phyloP scores from a whole-genome alignment of 2,113 vertebrate species.

The Chaetura pelagica region DNA sequence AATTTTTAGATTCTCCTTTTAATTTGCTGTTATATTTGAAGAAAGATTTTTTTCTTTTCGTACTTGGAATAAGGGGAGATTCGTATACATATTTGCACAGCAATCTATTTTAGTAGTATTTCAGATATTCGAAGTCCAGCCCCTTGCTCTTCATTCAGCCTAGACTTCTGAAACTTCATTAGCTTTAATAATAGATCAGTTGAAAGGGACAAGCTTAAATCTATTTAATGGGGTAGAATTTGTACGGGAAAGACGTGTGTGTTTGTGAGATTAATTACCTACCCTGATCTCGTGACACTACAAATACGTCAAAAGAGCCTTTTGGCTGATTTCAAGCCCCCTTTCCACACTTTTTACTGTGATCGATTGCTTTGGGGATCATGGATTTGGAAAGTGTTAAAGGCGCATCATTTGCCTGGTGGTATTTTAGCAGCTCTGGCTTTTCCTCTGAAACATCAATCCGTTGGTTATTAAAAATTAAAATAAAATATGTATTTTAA shows the following conservation, averaged over 20 bases:
- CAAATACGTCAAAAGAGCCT: slow-evolving; percentile 38
- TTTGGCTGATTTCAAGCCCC: slow-evolving; percentile 1
- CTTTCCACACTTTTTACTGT: slow-evolving; percentile 6
- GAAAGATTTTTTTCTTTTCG: not conserved
- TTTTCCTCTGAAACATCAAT: not conserved
- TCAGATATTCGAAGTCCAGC: not conserved
- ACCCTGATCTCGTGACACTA: slow-evolving; percentile 32
- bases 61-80: not conserved
- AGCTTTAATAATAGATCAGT: slow-evolving; percentile 63
- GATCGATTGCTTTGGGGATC: not conserved
- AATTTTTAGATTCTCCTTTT: not conserved
- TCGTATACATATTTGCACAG: not conserved
- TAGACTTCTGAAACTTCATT: slow-evolving; percentile 51
- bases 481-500: not conserved
- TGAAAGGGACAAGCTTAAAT: slow-evolving; percentile 31
- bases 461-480: not conserved
- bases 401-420: not conserved
- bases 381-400: not conserved
- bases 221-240: slow-evolving; percentile 44
- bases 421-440: not conserved
- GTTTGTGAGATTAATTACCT: slow-evolving; percentile 5
- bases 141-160: not conserved
- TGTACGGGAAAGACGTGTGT: slow-evolving; percentile 2
- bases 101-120: not conserved
- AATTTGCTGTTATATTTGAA: not conserved